Percentiles rank a stretch among this genome's conserved stretches.
phyloP scores from a whole-genome alignment of 2,113 vertebrate species.

The Terrapene triunguis region DNA sequence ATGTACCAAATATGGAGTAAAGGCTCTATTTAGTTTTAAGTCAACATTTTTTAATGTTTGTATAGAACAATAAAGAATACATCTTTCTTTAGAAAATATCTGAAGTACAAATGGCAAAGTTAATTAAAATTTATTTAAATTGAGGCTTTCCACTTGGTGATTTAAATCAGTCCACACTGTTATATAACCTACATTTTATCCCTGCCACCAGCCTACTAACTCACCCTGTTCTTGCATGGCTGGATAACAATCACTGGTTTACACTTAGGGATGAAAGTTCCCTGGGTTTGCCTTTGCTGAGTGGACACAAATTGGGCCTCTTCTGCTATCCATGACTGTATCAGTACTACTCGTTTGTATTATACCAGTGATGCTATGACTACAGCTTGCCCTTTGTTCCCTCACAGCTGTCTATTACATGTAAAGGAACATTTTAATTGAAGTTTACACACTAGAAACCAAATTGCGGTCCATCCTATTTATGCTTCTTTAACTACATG shows the following conservation, averaged over 20 bases:
- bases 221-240: accelerated
- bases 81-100: not conserved
- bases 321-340: not conserved
- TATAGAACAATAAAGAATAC: not conserved
- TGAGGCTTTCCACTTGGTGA: not conserved
- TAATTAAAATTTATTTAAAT: not conserved
- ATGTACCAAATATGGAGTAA: not conserved
- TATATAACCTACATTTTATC: not conserved
- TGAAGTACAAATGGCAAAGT: not conserved
- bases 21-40: not conserved
- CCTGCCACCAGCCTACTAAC: not conserved
- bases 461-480: not conserved
- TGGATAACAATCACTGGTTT: not conserved
- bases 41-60: not conserved
- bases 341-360: not conserved
- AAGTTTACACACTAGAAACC: not conserved
- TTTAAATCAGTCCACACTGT: accelerated
- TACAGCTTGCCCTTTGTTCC: not conserved
- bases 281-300: not conserved
- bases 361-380: not conserved
- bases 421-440: not conserved
- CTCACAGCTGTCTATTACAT: not conserved
- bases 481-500: not conserved
- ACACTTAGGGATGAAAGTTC: accelerated
- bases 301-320: accelerated